Percentiles rank a stretch among this genome's conserved stretches.
phyloP scores from a whole-genome alignment of 2,888 invertebrate species.

The Apotomis capreana region DNA sequence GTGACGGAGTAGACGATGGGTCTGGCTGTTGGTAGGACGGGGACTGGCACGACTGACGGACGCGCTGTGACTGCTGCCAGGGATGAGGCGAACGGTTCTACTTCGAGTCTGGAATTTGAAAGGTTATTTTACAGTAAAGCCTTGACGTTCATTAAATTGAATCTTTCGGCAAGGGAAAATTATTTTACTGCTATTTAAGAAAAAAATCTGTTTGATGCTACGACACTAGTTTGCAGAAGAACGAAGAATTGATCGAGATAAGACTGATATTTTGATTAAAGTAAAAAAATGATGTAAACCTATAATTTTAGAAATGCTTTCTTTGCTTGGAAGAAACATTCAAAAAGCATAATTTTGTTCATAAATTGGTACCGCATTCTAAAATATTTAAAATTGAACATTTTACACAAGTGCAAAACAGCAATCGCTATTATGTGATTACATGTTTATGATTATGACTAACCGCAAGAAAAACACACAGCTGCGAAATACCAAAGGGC shows the following conservation, averaged over 20 bases:
- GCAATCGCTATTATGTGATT: neutral
- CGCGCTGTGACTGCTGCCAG: slow-evolving; percentile 56
- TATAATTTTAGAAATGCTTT: no score
- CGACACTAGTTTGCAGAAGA: no score
- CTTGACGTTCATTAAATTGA: no score
- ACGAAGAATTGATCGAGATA: no score
- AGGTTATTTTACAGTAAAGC: neutral
- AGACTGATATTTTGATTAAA: no score
- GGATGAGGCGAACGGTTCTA: slow-evolving; percentile 52
- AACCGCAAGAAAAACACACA: slow-evolving; percentile 1
- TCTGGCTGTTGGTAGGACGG: slow-evolving; percentile 45
- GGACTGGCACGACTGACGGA: slow-evolving; percentile 52
- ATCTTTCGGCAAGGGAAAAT: no score
- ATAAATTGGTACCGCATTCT: neutral
- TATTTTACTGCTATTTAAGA: no score
- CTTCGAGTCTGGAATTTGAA: slow-evolving; percentile 55
- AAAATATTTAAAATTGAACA: neutral
- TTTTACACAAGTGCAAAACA: neutral
- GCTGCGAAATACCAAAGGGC: neutral
- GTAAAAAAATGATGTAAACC: no score
- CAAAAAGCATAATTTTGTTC: no score
- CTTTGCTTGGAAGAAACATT: no score
- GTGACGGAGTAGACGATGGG: slow-evolving; percentile 48
- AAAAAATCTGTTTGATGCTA: no score
- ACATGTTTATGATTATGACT: neutral